phyloP scores from a whole-genome alignment of 1,140 invertebrate genomes.

The Monochamus saltuarius region DNA sequence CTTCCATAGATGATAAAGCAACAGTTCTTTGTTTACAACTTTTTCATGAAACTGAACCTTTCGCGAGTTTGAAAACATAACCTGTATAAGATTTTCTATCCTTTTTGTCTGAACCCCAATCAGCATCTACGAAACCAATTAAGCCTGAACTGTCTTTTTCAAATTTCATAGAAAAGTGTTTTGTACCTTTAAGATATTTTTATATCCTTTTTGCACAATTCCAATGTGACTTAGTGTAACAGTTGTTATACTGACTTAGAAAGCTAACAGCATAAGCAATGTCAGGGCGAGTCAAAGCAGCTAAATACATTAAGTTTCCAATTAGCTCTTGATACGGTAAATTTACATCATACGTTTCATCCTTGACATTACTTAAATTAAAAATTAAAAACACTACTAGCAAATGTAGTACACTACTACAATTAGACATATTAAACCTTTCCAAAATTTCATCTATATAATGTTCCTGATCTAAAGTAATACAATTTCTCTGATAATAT shows the following conservation, averaged over 20 bases:
- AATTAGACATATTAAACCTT: constrained; percentile 11
- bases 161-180: constrained; percentile 14
- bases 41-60: constrained; percentile 41
- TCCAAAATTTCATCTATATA: constrained; percentile 17
- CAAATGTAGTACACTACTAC: constrained; percentile 11
- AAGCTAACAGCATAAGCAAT: constrained; percentile 46
- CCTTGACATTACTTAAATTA: constrained; percentile 24
- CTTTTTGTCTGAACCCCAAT: constrained; percentile 47
- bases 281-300: constrained; percentile 52
- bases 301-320: constrained; percentile 51
- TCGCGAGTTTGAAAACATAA: constrained; percentile 42
- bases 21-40: constrained; percentile 47
- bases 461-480: constrained; percentile 19
- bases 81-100: constrained; percentile 47
- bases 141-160: constrained; percentile 25
- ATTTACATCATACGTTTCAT: constrained; percentile 38
- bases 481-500: constrained; percentile 5
- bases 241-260: constrained; percentile 46
- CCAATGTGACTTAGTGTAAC: constrained; percentile 47
- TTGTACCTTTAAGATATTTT: constrained; percentile 49
- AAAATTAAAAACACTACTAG: constrained; percentile 10
- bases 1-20: constrained; percentile 49
- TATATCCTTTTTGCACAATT: constrained; percentile 54
- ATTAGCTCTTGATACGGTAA: constrained; percentile 48
- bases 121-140: constrained; percentile 50